Evolutionary conservation across 64 coral and sea anemone species (phyloP), one percentile per base, ranked within the genome.

Genomic region (Porites australiensis): DNA sequence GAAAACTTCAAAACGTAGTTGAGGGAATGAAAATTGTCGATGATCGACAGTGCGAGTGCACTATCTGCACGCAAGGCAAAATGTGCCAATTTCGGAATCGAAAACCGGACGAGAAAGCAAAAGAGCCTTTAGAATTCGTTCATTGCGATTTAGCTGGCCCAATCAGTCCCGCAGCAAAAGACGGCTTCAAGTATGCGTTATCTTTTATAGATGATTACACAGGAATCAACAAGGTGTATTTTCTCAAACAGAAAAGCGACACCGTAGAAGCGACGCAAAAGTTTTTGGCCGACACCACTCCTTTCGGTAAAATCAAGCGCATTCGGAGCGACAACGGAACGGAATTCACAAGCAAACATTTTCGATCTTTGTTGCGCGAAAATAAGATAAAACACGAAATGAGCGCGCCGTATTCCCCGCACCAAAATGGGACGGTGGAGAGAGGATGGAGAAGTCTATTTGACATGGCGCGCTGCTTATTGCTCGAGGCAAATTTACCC

Each of bases 211-310:
- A 86, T 50, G 63, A 86, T 69, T 70, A 68, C 23, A 69, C 62
- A 21, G 64, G 82, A 11, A 55, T 71, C 4, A 71, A 69, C 61
- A 69, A 18, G 44, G 82, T 69, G 37, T 86, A 86, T 69, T 69
- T 86, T 86, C 44, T 86, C 20, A 86, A 86, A 43, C 62, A 86
- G 44, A 86, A 70, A 20, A 86, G 82, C 50, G 82, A 86, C 50
- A 52, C 82, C 14, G 7, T 86, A 11, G 62, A 86, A 69, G 82
- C 37, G 13, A 71, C 82, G 15, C 1, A 86, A 27, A 86, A 67
- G 6, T 86, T 86, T 53, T 68, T 69, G 10, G 62, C 62, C 14
- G 82, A 86, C 67, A 69, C 61, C 67, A 63, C 82, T 4, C 82
- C 82, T 2, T 86, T 69, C 19, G 82, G 82, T 20, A 71, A 86